Evolutionary conservation across 2,797 vertebrate species (phyloP), one percentile per base, ranked within the genome.

Genomic region (Coilia nasus): DNA sequence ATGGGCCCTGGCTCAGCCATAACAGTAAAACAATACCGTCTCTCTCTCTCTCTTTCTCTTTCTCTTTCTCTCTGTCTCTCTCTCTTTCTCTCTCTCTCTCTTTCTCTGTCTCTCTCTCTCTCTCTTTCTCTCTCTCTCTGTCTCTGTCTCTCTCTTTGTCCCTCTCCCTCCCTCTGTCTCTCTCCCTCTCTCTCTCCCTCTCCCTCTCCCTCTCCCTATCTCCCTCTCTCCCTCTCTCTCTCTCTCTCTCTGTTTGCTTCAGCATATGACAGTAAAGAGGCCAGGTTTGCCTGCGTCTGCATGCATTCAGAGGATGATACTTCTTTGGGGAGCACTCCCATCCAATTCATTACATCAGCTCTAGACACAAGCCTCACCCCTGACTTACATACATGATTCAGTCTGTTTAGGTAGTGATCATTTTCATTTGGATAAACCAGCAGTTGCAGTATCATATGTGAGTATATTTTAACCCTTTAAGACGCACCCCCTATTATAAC

Each of bases 221-320:
- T 23, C 10, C 11, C 62, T 28, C 62, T 67, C 62, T 67, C 14
- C 31, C 62, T 12, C 1, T 67, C 23, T 14, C 12, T 12, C 21
- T 10, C 60, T 64, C 5, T 64, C 60, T 9, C 50, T 54, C 50
- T 9, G 2, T 54, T 2, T 54, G 9, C 14, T 54, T 54, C n/a
- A 10, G 19, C 6, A 6, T 60, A 21, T 21, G 19, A 6, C 57
- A 21, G 21, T 21, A 19, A 4, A 54, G 50, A 54, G 50, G 12
- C 17, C 57, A 60, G 57, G 50, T 54, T 54, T 54, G 50, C 50
- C 50, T 54, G 50, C 9, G 50, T 67, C 23, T 67, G 62, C 2
- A 25, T 67, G 62, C 62, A 28, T 67, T 67, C 62, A 67, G 62
- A 31, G 62, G 23, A 67, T 31, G 62, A 67, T 67, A 67, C 23